Conservation (phyloP, 2,113 vertebrate genomes). For the Fregetta grallaria region DNA sequence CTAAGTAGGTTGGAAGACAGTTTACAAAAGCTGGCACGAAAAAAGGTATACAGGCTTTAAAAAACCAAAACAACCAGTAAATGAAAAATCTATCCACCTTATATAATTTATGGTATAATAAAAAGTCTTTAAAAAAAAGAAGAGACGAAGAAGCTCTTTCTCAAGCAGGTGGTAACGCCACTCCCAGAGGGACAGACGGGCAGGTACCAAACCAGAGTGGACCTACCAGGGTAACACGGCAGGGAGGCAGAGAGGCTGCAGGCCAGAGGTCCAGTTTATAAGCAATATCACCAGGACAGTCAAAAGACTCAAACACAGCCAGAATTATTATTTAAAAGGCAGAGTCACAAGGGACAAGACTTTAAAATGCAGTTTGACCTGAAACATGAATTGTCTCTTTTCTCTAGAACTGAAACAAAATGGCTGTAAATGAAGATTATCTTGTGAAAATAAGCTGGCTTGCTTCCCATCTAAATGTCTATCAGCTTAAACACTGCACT, state of each 20-base stretch:
- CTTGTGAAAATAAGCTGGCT: background rate
- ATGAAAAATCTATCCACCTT: background rate
- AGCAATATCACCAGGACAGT: background rate
- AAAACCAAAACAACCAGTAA: background rate
- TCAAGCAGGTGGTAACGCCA: background rate
- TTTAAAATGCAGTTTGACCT: background rate
- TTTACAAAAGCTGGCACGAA: background rate
- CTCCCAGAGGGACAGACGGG: background rate
- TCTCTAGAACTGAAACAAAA: background rate
- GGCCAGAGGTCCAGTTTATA: background rate
- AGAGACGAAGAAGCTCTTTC: background rate
- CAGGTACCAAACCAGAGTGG: background rate
- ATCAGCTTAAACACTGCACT: background rate
- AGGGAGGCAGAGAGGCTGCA: background rate
- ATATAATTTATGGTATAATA: background rate
- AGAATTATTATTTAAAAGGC: background rate
- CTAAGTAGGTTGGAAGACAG: conserved; percentile 4
- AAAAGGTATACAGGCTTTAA: background rate
- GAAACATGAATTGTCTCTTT: background rate
- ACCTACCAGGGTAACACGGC: background rate
- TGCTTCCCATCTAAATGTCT: background rate
- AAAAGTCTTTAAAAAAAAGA: background rate
- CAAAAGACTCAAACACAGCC: background rate
- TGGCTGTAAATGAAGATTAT: background rate
- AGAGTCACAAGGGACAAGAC: background rate